Evolutionary conservation across 1,140 invertebrate species (phyloP), one percentile per base, ranked within the genome.

Genomic region (Oncopeltus fasciatus): DNA sequence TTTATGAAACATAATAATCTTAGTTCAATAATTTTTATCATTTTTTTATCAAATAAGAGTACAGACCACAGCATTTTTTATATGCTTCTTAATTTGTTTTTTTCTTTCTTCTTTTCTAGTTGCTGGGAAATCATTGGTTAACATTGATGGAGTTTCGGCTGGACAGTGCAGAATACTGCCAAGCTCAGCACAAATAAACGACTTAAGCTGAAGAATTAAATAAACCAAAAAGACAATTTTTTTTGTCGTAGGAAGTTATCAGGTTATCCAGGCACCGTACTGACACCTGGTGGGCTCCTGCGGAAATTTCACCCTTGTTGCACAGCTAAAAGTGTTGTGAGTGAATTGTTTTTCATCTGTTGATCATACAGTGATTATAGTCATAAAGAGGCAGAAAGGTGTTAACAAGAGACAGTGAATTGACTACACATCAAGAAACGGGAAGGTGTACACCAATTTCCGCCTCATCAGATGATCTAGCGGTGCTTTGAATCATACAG

Each of bases 121-220:
- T 81, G 75, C 76, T 76, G 74, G 76, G 79, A 74, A 78, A 81
- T 75, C 76, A 74, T 71, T 81, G 83, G 77, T 80, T 84, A 80
- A 88, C 87, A 87, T 92, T 89, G 88, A 94, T 92, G 90, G 90
- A 93, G 90, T 93, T 92, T 87, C 86, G 90, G 80, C 84, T 90
- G 84, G 88, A 90, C 81, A 90, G 87, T 78, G 87, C 87, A 81
- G 88, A 92, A 81, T 92, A 92, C 81, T 95, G 92, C 85, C 89
- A 92, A 82, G 90, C 88, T 77, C 88, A 92, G 86, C 88, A 92
- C 70, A 90, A 91, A 89, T 90, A 90, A 85, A 70, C 62, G 60
- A 28, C 44, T 59, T 44, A 28, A 24, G 44, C 11, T 62, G 60
- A 68, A 63, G 62, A 68, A 66, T 68, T 64, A 64, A 62, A 67